Evolutionary conservation across 2,797 vertebrate genomes (phyloP).

Genomic region (Myotis pilosus): DNA sequence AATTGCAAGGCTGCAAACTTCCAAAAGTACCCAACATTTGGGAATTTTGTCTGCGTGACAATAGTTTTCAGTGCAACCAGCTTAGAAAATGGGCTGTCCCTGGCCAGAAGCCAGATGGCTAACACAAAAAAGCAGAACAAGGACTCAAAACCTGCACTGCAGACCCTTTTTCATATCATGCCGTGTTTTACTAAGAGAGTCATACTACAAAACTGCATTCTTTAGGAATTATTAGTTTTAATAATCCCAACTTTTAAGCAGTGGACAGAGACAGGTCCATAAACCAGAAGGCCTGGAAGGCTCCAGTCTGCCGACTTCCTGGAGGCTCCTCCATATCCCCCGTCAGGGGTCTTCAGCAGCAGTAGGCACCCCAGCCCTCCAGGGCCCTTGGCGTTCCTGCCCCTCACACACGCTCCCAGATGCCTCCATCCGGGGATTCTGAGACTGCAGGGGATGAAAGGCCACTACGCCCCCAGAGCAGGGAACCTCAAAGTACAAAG

Average conservation of each 20-base stretch:
- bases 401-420: neutral
- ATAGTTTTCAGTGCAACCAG: slow-evolving; percentile 55
- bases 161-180: neutral
- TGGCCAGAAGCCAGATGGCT: slow-evolving; percentile 9
- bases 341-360: neutral
- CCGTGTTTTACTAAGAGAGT: neutral
- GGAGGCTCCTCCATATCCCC: rapidly evolving
- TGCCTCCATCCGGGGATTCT: neutral
- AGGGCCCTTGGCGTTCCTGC: neutral
- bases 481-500: neutral
- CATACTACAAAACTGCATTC: neutral
- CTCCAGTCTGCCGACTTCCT: neutral
- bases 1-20: neutral
- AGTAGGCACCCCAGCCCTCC: neutral
- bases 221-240: neutral
- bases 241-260: neutral
- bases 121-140: slow-evolving; percentile 2
- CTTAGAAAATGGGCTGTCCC: slow-evolving; percentile 27
- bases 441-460: neutral
- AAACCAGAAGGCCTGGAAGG: neutral
- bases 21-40: neutral
- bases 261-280: neutral
- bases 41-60: slow-evolving; percentile 63
- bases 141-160: neutral
- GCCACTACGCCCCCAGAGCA: neutral